Percentiles rank a stretch among this genome's conserved stretches.
Conservation (phyloP, 2,113 vertebrate species). For the Aramus guarauna region DNA sequence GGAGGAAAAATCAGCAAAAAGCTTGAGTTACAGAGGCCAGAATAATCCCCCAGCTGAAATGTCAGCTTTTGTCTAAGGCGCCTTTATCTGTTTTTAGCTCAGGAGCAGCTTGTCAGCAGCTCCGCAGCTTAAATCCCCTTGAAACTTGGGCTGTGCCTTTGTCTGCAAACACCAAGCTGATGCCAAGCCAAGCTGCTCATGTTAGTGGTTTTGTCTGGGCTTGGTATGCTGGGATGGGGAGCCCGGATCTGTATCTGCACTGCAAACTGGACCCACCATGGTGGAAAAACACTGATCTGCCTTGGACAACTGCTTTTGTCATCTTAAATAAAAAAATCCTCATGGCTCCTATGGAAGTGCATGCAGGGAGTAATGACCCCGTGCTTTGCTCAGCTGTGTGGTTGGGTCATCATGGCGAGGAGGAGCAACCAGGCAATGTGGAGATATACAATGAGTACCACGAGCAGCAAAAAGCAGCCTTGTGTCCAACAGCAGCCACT, state of each 20-base stretch:
- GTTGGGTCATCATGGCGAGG: background rate
- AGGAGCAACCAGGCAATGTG: background rate
- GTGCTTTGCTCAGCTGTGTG: background rate
- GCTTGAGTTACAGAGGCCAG: background rate
- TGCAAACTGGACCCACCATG: background rate
- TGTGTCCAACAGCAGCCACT: background rate
- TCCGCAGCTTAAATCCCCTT: background rate
- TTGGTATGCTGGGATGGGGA: background rate
- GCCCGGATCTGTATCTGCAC: background rate
- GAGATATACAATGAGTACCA: background rate
- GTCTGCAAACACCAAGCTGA: background rate
- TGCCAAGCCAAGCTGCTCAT: background rate
- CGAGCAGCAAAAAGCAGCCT: background rate
- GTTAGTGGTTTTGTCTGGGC: background rate
- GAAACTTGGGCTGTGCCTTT: background rate
- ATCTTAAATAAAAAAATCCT: background rate
- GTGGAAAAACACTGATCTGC: background rate
- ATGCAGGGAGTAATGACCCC: background rate
- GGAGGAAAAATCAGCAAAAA: background rate
- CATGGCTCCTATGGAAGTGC: fast-evolving
- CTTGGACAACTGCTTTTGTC: background rate
- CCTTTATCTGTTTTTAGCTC: background rate
- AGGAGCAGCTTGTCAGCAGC: background rate
- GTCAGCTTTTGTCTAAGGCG: background rate
- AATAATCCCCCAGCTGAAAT: background rate